Evolutionary conservation across 2,797 vertebrate genomes (phyloP).

Genomic region (Peromyscus nudipes): DNA sequence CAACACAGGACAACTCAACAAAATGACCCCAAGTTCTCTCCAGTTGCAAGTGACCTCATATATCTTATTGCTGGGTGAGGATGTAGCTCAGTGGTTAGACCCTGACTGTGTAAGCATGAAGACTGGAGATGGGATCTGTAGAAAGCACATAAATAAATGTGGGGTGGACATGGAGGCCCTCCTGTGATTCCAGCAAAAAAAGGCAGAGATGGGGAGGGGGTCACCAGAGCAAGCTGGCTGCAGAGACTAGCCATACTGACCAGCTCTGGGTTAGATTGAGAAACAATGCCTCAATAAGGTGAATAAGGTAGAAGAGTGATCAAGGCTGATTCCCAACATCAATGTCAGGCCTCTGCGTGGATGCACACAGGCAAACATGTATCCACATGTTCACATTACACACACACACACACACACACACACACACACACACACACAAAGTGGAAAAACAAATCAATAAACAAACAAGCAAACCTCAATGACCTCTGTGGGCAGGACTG

Average conservation of each 20-base stretch:
- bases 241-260: neutral
- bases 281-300: neutral
- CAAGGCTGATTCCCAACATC: neutral
- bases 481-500: neutral
- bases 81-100: too few relatives aligned
- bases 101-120: neutral
- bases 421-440: neutral
- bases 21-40: neutral
- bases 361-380: neutral
- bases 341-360: neutral
- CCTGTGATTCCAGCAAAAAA: neutral
- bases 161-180: neutral
- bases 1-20: neutral
- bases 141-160: neutral
- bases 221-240: neutral
- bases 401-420: neutral
- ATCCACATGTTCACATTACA: neutral
- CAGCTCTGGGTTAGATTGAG: neutral
- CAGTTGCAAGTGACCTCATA: neutral
- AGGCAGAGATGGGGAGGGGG: neutral
- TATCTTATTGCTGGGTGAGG: neutral
- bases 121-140: neutral
- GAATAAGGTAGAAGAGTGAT: neutral
- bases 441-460: neutral
- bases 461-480: neutral